These are phyloP conservation scores for Didymodactylos carnosus DNA, from an alignment of 2,888 invertebrate species.

Conservation along the genomic window DNA sequence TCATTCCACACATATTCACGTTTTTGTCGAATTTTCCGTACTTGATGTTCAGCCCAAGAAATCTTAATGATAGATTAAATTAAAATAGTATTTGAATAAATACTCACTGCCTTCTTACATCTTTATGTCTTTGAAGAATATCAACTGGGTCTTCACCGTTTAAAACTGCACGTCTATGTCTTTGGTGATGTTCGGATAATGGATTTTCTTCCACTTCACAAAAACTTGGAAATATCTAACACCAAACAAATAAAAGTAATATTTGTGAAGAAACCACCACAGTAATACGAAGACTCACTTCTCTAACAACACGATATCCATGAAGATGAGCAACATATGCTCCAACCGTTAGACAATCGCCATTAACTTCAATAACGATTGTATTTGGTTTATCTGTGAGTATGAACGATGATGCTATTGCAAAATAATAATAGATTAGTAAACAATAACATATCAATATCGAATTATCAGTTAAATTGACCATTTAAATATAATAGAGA, in stretches of 20 bases:
- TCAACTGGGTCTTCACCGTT: background rate
- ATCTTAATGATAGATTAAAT: too few species aligned
- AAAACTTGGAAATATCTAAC: background rate
- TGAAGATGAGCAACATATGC: background rate
- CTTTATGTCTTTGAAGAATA: background rate
- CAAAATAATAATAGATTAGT: too few species aligned
- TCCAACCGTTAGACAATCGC: background rate
- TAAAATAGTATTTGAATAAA: background rate
- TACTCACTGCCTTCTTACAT: background rate
- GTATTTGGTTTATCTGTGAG: too few species aligned
- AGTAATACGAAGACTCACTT: background rate
- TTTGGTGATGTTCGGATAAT: background rate
- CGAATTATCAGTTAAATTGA: too few species aligned
- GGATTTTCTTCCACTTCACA: background rate
- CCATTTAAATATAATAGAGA: too few species aligned
- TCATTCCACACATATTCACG: background rate
- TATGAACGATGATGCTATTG: too few species aligned
- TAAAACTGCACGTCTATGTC: background rate
- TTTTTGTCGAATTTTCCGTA: background rate
- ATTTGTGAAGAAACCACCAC: too few species aligned
- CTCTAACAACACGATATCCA: background rate
- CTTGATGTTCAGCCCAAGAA: background rate
- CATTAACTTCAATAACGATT: background rate
- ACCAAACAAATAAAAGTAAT: too few species aligned
- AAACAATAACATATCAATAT: too few species aligned